Conservation (phyloP, 2,797 vertebrate species). For the Anniella stebbinsi region DNA sequence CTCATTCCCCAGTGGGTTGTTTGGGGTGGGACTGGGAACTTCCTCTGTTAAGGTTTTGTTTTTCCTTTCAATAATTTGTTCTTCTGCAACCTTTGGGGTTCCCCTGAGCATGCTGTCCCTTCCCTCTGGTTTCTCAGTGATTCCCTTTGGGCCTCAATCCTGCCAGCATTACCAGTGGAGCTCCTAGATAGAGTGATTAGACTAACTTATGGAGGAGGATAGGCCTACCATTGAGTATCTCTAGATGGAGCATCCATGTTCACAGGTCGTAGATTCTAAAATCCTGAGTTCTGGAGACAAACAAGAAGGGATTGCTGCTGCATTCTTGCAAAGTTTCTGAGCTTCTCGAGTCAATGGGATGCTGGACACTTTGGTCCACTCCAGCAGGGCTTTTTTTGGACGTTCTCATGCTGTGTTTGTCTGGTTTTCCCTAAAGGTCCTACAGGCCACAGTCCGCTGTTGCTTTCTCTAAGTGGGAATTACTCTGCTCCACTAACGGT, state of each 20-base stretch:
- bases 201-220: background rate
- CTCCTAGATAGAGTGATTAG: background rate
- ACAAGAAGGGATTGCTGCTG: background rate
- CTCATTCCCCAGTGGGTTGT: no score
- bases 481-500: conserved; percentile 93
- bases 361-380: background rate
- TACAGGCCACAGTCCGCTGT: conserved; percentile 92
- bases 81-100: background rate
- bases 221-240: background rate
- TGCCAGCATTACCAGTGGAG: background rate
- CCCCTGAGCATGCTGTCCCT: background rate
- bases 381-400: background rate
- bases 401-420: background rate
- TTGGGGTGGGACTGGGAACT: no score
- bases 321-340: background rate
- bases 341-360: background rate
- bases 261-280: no score
- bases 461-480: conserved; percentile 95
- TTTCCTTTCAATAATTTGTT: background rate
- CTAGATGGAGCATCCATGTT: background rate
- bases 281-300: background rate
- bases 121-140: background rate
- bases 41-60: no score
- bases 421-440: conserved; percentile 80
- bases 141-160: background rate